Conservation (phyloP, 1,140 invertebrate genomes). For the Augochlora pura region DNA sequence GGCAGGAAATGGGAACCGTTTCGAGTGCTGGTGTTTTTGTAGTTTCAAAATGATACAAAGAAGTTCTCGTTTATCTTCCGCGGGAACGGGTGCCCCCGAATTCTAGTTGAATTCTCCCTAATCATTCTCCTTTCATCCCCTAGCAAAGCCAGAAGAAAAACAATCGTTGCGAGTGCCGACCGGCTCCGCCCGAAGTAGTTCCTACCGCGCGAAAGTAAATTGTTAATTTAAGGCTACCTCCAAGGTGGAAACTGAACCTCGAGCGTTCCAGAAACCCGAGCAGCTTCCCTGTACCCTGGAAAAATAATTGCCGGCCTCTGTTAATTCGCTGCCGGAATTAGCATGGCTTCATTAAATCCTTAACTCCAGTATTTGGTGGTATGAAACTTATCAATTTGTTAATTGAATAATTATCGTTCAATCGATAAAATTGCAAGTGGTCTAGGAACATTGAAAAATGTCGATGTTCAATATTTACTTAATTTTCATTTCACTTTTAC, state of each 20-base stretch:
- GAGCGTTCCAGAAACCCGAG: neutral
- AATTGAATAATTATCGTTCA: too few relatives aligned
- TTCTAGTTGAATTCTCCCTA: conserved; percentile 1
- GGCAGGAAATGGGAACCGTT: neutral
- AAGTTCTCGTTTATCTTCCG: conserved; percentile 30
- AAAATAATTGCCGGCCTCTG: neutral
- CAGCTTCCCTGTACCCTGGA: neutral
- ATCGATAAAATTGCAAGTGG: too few relatives aligned
- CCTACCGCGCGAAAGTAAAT: neutral
- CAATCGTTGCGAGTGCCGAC: neutral
- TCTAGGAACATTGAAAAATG: too few relatives aligned
- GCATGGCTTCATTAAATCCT: too few relatives aligned
- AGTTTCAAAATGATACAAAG: neutral
- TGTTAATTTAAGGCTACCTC: neutral
- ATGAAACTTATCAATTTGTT: too few relatives aligned
- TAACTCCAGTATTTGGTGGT: too few relatives aligned
- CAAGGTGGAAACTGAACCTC: neutral
- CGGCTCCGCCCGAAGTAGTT: neutral
- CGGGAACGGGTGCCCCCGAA: conserved; percentile 1
- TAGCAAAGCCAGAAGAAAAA: conserved; percentile 1
- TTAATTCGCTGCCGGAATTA: neutral
- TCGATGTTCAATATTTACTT: too few relatives aligned
- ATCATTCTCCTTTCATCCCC: neutral
- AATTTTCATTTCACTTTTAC: too few relatives aligned
- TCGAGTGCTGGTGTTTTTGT: neutral